Evolutionary conservation across 2,113 vertebrate species (phyloP).

Genomic region (Struthio camelus): DNA sequence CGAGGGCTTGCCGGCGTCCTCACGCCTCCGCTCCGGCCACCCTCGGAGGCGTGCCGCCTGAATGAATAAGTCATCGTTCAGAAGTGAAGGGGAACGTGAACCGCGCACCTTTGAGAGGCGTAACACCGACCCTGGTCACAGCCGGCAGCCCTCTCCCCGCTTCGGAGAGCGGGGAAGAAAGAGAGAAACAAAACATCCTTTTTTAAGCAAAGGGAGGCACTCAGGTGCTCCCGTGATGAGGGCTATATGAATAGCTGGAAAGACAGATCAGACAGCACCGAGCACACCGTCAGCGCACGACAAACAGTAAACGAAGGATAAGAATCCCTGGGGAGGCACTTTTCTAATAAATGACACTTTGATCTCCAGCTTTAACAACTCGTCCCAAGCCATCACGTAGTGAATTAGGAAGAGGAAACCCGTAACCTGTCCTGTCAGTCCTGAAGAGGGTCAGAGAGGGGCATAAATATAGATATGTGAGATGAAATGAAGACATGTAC

Average conservation of each 20-base stretch:
- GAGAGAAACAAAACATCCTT: not conserved
- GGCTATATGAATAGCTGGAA: not conserved
- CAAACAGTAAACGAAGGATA: not conserved
- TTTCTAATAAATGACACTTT: constrained; percentile 19
- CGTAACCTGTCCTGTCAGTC: not conserved
- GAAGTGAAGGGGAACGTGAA: not conserved
- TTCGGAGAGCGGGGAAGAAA: not conserved
- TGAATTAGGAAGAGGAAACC: not conserved
- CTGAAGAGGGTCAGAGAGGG: not conserved
- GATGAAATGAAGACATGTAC: not conserved
- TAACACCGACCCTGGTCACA: too few species aligned
- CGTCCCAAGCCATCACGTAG: not conserved
- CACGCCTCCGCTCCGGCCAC: too few species aligned
- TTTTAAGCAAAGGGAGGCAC: not conserved
- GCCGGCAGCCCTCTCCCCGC: not conserved
- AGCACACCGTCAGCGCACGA: not conserved
- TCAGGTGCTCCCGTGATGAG: not conserved
- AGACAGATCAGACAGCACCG: constrained; percentile 5
- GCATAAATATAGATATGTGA: not conserved
- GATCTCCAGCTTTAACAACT: constrained; percentile 30
- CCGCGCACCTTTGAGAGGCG: rapidly evolving
- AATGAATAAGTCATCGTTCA: too few species aligned
- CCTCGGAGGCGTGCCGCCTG: too few species aligned
- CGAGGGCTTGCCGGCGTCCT: too few species aligned
- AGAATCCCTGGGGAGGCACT: not conserved